These are phyloP conservation scores for Fulica atra DNA, from an alignment of 2,113 vertebrate genomes.

Conservation along the genomic window DNA sequence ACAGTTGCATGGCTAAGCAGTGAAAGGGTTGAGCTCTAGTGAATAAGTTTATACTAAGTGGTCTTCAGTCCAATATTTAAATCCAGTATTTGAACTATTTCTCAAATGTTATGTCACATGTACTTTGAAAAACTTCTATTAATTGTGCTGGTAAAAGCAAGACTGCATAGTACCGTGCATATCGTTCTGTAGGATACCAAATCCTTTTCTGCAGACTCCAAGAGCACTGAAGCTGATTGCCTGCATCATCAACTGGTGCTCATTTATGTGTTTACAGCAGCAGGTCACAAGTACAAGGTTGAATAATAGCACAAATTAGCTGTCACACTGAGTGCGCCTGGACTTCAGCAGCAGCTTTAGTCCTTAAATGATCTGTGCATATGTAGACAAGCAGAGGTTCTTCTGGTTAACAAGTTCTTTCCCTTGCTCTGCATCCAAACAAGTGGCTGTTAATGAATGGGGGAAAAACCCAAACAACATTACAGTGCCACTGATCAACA, in stretches of 20 bases:
- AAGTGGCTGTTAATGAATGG: neutral
- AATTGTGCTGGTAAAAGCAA: neutral
- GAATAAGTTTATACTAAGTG: neutral
- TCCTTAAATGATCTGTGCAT: neutral
- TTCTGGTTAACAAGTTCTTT: neutral
- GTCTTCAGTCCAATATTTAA: neutral
- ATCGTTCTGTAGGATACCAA: neutral
- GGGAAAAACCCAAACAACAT: neutral
- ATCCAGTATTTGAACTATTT: neutral
- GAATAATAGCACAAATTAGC: neutral
- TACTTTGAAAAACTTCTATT: neutral
- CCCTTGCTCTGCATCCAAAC: neutral
- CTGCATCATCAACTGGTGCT: neutral
- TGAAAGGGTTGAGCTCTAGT: neutral
- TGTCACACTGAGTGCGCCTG: neutral
- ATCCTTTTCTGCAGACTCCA: neutral
- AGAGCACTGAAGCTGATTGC: neutral
- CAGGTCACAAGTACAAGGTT: neutral
- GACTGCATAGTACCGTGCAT: neutral
- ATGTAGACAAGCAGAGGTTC: neutral
- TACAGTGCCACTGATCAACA: neutral
- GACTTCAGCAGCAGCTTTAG: slow-evolving; percentile 22
- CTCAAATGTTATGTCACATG: neutral
- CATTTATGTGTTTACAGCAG: rapidly evolving
- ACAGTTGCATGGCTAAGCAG: neutral